Percentiles rank a stretch among this genome's conserved stretches.
These are phyloP conservation scores for Rosalia funebris DNA, from an alignment of 2,888 invertebrate species.

Conservation along the genomic window DNA sequence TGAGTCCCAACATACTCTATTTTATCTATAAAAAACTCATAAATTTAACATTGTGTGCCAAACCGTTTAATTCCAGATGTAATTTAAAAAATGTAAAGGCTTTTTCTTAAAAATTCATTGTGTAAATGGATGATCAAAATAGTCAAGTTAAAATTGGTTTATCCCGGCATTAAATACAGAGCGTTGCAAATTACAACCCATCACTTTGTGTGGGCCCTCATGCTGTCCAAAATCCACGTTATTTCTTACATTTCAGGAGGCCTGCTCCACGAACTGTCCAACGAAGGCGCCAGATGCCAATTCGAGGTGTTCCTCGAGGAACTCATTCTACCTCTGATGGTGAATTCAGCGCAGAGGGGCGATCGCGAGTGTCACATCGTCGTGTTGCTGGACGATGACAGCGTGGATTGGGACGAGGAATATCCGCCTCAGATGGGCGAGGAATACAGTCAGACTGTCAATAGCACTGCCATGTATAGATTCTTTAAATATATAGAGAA, in stretches of 20 bases:
- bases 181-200: too few relatives aligned
- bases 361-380: constrained; percentile 99
- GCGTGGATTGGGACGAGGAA: constrained; percentile 97
- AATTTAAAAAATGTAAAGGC: too few relatives aligned
- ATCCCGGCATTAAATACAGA: too few relatives aligned
- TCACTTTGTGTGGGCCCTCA: too few relatives aligned
- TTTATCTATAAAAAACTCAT: too few relatives aligned
- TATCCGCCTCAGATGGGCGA: constrained; percentile 99
- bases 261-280: constrained; percentile 95
- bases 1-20: too few relatives aligned
- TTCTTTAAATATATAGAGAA: constrained; percentile 99
- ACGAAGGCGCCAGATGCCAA: constrained; percentile 98
- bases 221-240: too few relatives aligned
- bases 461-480: constrained; percentile 94
- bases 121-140: too few relatives aligned
- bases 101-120: too few relatives aligned
- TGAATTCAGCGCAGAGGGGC: constrained; percentile 90
- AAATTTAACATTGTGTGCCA: too few relatives aligned
- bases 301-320: constrained; percentile 97
- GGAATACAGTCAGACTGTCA: constrained; percentile 96
- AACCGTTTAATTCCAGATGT: too few relatives aligned
- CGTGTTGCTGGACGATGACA: constrained; percentile 94
- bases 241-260: constrained; percentile 79
- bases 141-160: too few relatives aligned
- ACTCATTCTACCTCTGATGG: constrained; percentile 95